phyloP scores from a whole-genome alignment of 2,888 invertebrate species.

The Crocallis elinguaria region DNA sequence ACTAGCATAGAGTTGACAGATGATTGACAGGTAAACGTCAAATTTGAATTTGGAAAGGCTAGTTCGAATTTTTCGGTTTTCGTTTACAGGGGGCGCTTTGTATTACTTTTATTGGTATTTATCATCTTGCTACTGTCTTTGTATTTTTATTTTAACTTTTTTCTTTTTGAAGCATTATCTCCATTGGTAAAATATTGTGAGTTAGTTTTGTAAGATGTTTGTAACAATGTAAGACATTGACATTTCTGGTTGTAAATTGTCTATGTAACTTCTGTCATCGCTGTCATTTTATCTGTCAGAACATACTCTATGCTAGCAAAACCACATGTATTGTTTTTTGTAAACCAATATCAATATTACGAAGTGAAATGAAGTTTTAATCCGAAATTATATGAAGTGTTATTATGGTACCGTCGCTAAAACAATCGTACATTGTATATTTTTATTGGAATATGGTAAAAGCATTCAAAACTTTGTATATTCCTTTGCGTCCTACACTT shows the following conservation, averaged over 20 bases:
- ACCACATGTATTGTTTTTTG: not conserved
- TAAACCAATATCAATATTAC: not conserved
- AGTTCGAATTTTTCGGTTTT: not conserved
- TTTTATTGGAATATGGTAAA: too few relatives aligned
- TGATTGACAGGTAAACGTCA: slow-evolving; percentile 19
- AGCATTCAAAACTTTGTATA: too few relatives aligned
- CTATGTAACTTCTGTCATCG: not conserved
- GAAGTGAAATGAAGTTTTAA: slow-evolving; percentile 5
- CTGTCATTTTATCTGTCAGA: slow-evolving; percentile 23
- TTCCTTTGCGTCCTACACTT: too few relatives aligned
- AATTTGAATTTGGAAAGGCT: slow-evolving; percentile 2
- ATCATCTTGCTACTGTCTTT: not conserved
- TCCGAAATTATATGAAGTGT: not conserved
- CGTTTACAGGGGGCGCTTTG: not conserved
- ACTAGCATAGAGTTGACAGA: slow-evolving; percentile 28
- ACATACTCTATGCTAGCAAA: slow-evolving; percentile 15
- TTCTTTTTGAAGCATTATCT: not conserved
- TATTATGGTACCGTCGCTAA: too few relatives aligned
- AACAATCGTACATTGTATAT: too few relatives aligned
- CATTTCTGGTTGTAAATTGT: slow-evolving; percentile 2
- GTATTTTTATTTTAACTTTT: not conserved
- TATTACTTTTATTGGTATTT: not conserved
- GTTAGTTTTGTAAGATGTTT: not conserved
- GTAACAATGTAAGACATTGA: slow-evolving; percentile 6
- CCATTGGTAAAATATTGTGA: not conserved